Base-by-base conservation (phyloP, 1,140 invertebrate species). In the Drosophila novamexicana region DNA sequence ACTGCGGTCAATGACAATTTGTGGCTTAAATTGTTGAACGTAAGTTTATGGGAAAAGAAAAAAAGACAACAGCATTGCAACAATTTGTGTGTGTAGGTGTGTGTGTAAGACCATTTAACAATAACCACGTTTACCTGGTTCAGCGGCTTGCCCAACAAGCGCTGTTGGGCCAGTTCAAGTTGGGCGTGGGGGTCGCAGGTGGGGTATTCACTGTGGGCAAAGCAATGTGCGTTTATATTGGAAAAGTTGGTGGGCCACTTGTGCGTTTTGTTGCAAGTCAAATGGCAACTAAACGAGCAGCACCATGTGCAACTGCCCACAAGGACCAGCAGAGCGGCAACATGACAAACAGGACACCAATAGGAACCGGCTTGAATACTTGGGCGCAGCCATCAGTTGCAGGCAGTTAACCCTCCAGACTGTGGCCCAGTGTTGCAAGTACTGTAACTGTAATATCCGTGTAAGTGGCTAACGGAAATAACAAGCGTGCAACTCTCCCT, bases 181-280 rank as follows among this genome's bases (percentile, higher is more conserved):
- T 29, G 22, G 22, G 4, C 22, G 39, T 39, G 10, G 12, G 39
- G 3, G 18, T 22, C 5, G 16, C 39, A 47, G 9, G 32, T 18
- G 34, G 47, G 2, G 47, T 52, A 52, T 36, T 34, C 12, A 52
- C 14, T 14, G 42, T n/a, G 12, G 12, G 9, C 9, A n/a, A 42
- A 16, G 50, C 50, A 49, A 8, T 12, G 42, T 9, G 39, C 36
- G 36, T 40, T 34, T 49, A 45, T 74, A 81, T 81, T 77, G 69
- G 64, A 70, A 81, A 81, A 81, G 69, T 81, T 77, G 63, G 36
- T 29, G 36, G 52, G 50, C 52, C 79, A 74, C 79, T 75, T 67
- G 49, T 44, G 76, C 63, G 52, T 63, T 74, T 52, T 62, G 56
- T 39, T 53, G 52, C 79, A 74, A 75, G 70, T 81, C 66, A 78